Evolutionary conservation across 1,140 invertebrate genomes (phyloP).

Genomic region (Oscheius sp.): DNA sequence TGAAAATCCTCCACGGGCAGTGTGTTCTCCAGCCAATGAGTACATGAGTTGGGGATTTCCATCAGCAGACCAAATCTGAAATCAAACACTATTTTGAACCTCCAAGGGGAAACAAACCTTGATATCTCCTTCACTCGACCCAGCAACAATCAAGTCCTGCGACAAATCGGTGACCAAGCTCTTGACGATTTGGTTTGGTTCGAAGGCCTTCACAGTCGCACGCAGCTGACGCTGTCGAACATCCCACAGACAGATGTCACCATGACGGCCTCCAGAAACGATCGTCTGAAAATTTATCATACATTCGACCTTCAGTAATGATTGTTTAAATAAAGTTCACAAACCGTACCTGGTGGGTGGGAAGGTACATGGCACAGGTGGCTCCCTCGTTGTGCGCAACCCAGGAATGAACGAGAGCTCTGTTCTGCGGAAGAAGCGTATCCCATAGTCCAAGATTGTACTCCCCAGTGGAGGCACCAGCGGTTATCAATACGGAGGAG

Average conservation of each 20-base stretch:
- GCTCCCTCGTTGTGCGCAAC: slow-evolving; percentile 53
- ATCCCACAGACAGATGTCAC: slow-evolving; percentile 79
- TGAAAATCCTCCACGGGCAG: slow-evolving; percentile 55
- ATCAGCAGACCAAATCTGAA: slow-evolving; percentile 82
- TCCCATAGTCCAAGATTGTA: slow-evolving; percentile 99
- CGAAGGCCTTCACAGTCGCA: slow-evolving; percentile 73
- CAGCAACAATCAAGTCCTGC: slow-evolving; percentile 87
- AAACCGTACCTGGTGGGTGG: slow-evolving; percentile 51
- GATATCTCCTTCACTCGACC: slow-evolving; percentile 96
- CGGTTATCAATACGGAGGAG: slow-evolving; percentile 93
- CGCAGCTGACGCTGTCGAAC: slow-evolving; percentile 80
- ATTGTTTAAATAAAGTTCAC: not conserved
- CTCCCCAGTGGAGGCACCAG: slow-evolving; percentile 90
- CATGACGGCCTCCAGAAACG: slow-evolving; percentile 90
- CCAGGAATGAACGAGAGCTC: slow-evolving; percentile 75
- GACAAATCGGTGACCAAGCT: slow-evolving; percentile 84
- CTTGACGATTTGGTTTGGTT: slow-evolving; percentile 72
- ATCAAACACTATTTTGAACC: not conserved
- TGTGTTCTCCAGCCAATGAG: slow-evolving; percentile 85
- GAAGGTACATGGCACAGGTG: slow-evolving; percentile 52
- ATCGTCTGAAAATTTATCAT: slow-evolving; percentile 55
- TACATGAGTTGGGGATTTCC: slow-evolving; percentile 79
- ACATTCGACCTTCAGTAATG: not conserved
- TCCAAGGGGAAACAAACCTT: slow-evolving; percentile 71
- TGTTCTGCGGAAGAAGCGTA: slow-evolving; percentile 88